Base-by-base conservation (phyloP, 2,113 vertebrate species). In the Pygoscelis adeliae region DNA sequence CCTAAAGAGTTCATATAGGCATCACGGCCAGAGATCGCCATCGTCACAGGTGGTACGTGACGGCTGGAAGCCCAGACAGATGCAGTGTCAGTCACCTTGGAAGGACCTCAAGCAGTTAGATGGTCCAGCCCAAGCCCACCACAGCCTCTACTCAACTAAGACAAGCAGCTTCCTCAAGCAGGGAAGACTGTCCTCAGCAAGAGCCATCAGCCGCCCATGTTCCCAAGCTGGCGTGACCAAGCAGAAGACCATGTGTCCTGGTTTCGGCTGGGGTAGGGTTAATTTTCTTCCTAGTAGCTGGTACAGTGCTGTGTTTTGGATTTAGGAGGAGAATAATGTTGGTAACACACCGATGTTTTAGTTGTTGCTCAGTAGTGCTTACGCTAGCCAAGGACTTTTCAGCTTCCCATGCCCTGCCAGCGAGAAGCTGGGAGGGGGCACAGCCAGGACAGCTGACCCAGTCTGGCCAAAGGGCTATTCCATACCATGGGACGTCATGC, bases 11-110 rank as follows among this genome's bases (percentile, higher is more conserved):
- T 69, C 5, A 18, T 13, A 17, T 11, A 32, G 70, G n/a, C n/a
- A 27, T 77, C 34, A 42, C 2, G 2, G 58, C 32, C 80, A 52
- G 83, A 50, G 36, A 38, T 10, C 15, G 6, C 44, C 6, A 1
- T 1, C 1, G 0, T 40, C 65, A 59, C 29, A 19, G 71, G 40
- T 1, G 10, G 3, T 23, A 70, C 2, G 2, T 56, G 42, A 52
- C 9, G 73, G 81, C 59, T 70, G 73, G 65, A 36, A 78, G 56
- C 52, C 42, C 1, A 0, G 67, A 30, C 58, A 86, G 29, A 56
- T 8, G 46, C 5, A 12, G 32, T 15, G 46, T 12, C 46, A 44
- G 52, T 34, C 77, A 47, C 73, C 66, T 71, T 5, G 3, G 36
- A 55, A 70, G 65, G 84, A 63, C 19, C 55, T 87, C 65, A 44